Evolutionary conservation across 1,140 invertebrate species (phyloP).

Genomic region (Stegodyphus dumicola): DNA sequence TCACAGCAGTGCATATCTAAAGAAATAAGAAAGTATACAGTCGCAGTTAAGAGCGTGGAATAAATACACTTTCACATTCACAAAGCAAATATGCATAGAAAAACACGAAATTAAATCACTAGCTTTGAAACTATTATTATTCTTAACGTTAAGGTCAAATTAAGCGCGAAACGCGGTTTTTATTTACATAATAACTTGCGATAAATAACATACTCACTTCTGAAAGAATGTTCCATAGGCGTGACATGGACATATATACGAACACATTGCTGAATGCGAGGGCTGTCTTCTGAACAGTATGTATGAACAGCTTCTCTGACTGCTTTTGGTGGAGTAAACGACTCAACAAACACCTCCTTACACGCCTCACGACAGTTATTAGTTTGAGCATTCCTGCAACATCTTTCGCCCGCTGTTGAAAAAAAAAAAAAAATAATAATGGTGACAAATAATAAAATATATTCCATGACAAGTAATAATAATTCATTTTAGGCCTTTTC

Average conservation of each 20-base stretch:
- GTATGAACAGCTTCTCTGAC: conserved; percentile 73
- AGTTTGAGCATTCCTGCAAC: conserved; percentile 76
- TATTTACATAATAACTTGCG: no score
- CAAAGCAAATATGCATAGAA: no score
- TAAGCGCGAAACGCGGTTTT: no score
- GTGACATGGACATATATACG: conserved; percentile 76
- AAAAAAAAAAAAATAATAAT: no score
- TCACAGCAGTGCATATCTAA: conserved; percentile 86
- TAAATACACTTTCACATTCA: no score
- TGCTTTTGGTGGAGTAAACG: conserved; percentile 70
- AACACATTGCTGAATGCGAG: conserved; percentile 79
- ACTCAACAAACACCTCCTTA: conserved; percentile 76
- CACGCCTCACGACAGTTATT: conserved; percentile 74
- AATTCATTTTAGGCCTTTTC: no score
- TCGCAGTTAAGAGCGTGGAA: no score
- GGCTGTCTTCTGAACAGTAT: conserved; percentile 76
- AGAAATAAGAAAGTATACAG: not conserved
- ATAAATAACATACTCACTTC: conserved; percentile 72
- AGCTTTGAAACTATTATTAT: no score
- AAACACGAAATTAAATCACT: no score
- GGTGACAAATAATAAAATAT: no score
- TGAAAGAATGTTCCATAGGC: conserved; percentile 75
- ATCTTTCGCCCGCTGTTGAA: conserved; percentile 74
- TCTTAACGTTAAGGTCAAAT: no score
- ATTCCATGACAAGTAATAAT: no score